A percentile compares a stretch with the other conserved stretches of the same genome.
Evolutionary conservation across 2,888 invertebrate species (phyloP).

Genomic region (Cantharis lateralis): DNA sequence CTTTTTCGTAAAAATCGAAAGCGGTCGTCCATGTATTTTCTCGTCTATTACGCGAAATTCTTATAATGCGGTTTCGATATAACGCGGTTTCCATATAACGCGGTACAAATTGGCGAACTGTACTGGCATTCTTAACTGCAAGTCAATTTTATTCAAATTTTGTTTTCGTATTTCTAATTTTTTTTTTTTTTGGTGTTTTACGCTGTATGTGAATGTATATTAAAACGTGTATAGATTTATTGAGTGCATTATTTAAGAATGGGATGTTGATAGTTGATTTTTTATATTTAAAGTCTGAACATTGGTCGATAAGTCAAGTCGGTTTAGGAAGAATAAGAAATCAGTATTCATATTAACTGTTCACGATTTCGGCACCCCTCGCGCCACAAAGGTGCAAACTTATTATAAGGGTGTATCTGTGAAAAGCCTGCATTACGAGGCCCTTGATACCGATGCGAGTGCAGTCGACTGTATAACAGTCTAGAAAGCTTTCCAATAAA

Average conservation of each 20-base stretch:
- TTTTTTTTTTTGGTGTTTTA: too few relatives aligned
- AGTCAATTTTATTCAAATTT: not conserved
- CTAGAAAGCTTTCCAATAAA: constrained; percentile 49
- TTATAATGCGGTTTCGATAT: too few relatives aligned
- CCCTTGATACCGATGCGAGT: constrained; percentile 50
- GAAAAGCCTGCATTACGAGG: constrained; percentile 52
- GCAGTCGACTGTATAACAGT: constrained; percentile 52
- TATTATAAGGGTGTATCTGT: constrained; percentile 54
- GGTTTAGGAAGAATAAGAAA: constrained; percentile 44
- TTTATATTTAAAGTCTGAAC: constrained; percentile 32
- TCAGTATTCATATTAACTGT: constrained; percentile 55
- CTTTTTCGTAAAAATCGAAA: too few relatives aligned
- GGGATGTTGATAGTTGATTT: not conserved
- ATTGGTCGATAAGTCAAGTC: constrained; percentile 43
- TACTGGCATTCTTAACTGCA: not conserved
- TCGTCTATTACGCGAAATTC: too few relatives aligned
- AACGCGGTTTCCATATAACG: too few relatives aligned
- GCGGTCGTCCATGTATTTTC: too few relatives aligned
- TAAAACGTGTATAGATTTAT: too few relatives aligned
- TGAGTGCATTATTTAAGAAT: not conserved
- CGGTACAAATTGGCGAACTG: not conserved
- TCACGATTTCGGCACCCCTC: constrained; percentile 47
- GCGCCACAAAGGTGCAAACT: constrained; percentile 52
- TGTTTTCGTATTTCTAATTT: too few relatives aligned
- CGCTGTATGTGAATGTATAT: too few relatives aligned